These are phyloP conservation scores for Hemicentrotus pulcherrimus DNA, from an alignment of 35 echinoderm and acorn worm species.

Conservation along the genomic window DNA sequence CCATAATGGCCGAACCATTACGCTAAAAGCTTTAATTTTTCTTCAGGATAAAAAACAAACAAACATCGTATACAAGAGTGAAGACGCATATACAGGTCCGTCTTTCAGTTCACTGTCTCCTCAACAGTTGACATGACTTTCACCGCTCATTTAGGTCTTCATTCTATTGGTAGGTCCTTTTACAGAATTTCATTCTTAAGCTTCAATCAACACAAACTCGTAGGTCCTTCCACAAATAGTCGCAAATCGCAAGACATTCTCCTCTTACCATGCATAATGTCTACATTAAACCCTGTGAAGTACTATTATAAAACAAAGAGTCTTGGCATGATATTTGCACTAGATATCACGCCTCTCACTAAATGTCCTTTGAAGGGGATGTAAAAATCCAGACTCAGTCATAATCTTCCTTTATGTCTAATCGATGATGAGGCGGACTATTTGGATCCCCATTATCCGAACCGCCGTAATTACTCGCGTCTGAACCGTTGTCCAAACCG, in stretches of 20 bases:
- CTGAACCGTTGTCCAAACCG: constrained; percentile 71
- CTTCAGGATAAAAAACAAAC: neutral
- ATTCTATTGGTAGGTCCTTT: neutral
- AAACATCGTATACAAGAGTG: neutral
- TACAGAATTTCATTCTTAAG: neutral
- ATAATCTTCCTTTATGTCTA: constrained; percentile 49
- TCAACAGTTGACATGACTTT: neutral
- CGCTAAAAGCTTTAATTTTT: neutral
- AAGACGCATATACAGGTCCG: neutral
- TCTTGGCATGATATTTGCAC: neutral
- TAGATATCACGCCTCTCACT: neutral
- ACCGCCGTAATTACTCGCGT: constrained; percentile 52
- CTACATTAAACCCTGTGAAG: constrained; percentile 31
- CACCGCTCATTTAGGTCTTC: neutral
- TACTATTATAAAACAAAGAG: constrained; percentile 24
- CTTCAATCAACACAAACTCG: neutral
- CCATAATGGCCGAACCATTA: neutral
- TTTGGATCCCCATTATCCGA: constrained; percentile 47
- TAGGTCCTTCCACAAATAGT: neutral
- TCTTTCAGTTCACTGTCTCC: neutral
- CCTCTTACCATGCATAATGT: neutral
- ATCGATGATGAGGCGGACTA: constrained; percentile 35
- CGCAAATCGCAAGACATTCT: neutral
- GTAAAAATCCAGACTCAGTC: neutral
- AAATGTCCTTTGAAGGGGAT: neutral